Percentiles rank a stretch among this genome's conserved stretches.
These are phyloP conservation scores for Cosmia trapezina DNA, from an alignment of 2,888 invertebrate genomes.

Conservation along the genomic window DNA sequence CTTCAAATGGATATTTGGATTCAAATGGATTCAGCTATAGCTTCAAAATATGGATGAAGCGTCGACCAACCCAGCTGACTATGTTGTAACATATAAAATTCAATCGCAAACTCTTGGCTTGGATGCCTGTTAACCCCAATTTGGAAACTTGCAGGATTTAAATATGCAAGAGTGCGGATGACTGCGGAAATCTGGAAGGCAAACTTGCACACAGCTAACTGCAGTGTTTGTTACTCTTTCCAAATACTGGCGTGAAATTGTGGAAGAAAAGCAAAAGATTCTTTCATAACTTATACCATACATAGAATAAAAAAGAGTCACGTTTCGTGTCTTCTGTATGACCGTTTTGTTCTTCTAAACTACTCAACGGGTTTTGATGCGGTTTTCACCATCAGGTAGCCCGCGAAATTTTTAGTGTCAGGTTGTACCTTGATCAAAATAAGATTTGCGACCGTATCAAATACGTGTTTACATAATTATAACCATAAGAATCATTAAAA, in stretches of 20 bases:
- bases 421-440: too few species aligned
- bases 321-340: too few species aligned
- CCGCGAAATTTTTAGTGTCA: too few species aligned
- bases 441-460: too few species aligned
- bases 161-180: slow-evolving; percentile 77
- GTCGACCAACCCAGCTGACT: slow-evolving; percentile 15
- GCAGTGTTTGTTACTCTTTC: slow-evolving; percentile 29
- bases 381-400: too few species aligned
- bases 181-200: slow-evolving; percentile 57
- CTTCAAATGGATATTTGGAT: too few species aligned
- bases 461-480: too few species aligned
- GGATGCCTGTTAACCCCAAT: slow-evolving; percentile 70
- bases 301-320: too few species aligned
- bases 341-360: too few species aligned
- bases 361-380: too few species aligned
- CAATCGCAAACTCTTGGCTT: slow-evolving; percentile 58
- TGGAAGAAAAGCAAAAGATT: background rate
- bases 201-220: slow-evolving; percentile 52
- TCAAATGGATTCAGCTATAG: background rate
- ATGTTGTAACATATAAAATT: slow-evolving; percentile 54
- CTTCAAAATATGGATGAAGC: slow-evolving; percentile 1
- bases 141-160: slow-evolving; percentile 76
- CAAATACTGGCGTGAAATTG: slow-evolving; percentile 1
- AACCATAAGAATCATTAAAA: too few species aligned
- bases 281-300: too few species aligned